Evolutionary conservation across 2,888 invertebrate genomes (phyloP), one percentile per base, ranked within the genome.

Genomic region (Cataglyphis albicans): DNA sequence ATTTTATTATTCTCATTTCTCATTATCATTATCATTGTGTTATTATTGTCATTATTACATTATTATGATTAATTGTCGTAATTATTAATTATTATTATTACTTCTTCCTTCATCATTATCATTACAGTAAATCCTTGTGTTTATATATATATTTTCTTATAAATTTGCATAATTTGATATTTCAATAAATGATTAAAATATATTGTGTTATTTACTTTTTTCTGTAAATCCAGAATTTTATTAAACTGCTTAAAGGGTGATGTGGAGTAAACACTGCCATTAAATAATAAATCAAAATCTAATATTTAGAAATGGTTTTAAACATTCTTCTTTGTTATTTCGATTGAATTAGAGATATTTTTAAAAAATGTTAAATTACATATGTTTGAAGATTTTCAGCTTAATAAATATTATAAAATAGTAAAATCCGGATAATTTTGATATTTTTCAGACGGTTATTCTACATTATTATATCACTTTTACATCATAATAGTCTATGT

Each of bases 191-290:
- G 67, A 57, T 80, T 74, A 29, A 84, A 84, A 72, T 85, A 55
- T 59, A 68, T 59, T 72, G 59, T 82, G 72, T 78, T 75, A 76
- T 68, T 82, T 84, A 72, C 44, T 84, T 85, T 21, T 84, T 84
- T 81, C 38, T 55, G 18, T 35, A 65, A 68, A 25, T 59, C 32
- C n/a, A 64, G n/a, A 72, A 82, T 84, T 83, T 48, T 82, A 84
- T 84, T 44, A 32, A 86, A 90, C 87, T 91, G 90, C 86, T 90
- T 87, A 88, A 90, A 89, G 75, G 88, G 81, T 89, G 87, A 70
- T 81, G 52, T 82, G 83, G 89, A 90, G 89, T 88, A 87, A 82
- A 84, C 81, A 89, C 85, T 89, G 89, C 88, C 89, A 88, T 52
- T 80, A 78, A 87, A 25, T 12, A 76, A 84, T 82, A 76, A 67